Conservation (phyloP, 2,113 vertebrate genomes). For the Callipepla squamata region DNA sequence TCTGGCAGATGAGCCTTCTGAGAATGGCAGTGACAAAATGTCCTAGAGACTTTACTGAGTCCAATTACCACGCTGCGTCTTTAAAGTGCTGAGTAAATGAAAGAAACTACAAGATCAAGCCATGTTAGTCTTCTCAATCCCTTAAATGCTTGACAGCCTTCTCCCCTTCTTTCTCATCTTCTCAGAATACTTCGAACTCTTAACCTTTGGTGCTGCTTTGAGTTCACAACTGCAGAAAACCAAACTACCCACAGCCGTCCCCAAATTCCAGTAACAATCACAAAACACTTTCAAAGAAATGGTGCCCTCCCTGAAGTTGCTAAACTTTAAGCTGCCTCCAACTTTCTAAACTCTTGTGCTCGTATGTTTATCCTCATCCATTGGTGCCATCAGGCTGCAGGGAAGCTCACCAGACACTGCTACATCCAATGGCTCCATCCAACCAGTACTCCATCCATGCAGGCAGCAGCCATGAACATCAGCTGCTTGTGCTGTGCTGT, state of each 20-base stretch:
- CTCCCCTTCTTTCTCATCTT: conserved; percentile 1
- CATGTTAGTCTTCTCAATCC: conserved; percentile 28
- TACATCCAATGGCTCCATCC: neutral
- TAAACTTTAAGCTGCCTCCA: neutral
- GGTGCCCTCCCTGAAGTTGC: neutral
- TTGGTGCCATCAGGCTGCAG: neutral
- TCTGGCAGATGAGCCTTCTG: conserved; percentile 16
- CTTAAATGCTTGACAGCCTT: conserved; percentile 26
- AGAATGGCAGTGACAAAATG: conserved; percentile 40
- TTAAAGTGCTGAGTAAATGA: conserved; percentile 48
- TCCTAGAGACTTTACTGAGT: conserved; percentile 47
- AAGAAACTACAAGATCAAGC: conserved; percentile 66
- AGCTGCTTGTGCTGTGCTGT: neutral
- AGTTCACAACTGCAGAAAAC: conserved; percentile 30
- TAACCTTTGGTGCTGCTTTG: conserved; percentile 33
- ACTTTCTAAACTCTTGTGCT: neutral
- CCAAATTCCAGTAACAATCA: conserved; percentile 11
- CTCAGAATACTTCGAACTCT: conserved; percentile 45
- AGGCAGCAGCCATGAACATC: neutral
- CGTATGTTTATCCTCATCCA: fast-evolving
- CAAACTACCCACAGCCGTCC: neutral
- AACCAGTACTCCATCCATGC: neutral
- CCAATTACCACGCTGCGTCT: conserved; percentile 60
- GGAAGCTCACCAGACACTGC: neutral
- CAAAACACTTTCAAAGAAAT: neutral